Conservation (phyloP, 2,113 vertebrate genomes). For the Salvelinus fontinalis region DNA sequence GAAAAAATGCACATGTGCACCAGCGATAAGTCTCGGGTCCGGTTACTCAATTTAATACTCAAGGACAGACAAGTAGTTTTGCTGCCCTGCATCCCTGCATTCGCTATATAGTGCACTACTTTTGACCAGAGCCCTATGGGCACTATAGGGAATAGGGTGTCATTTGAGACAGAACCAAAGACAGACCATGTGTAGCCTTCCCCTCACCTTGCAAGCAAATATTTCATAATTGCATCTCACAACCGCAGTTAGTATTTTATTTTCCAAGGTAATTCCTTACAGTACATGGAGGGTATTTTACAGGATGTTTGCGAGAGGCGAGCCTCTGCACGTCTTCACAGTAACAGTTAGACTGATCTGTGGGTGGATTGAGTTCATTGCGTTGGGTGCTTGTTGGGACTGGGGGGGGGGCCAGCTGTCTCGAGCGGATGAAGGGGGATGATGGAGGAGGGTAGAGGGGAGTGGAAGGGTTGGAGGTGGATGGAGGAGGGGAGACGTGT, state of each 20-base stretch:
- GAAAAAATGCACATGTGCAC: background rate
- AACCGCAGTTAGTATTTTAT: background rate
- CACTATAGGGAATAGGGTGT: too few species aligned
- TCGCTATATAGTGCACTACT: too few species aligned
- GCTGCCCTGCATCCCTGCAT: background rate
- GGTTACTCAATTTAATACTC: slow-evolving; percentile 4
- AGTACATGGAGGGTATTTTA: background rate
- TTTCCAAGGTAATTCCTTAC: background rate
- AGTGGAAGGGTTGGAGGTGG: background rate
- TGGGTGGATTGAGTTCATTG: background rate
- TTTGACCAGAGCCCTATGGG: too few species aligned
- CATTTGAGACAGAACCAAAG: too few species aligned
- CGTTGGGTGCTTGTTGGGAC: background rate
- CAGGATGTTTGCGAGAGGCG: background rate
- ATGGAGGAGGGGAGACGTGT: background rate
- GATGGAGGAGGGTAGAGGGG: background rate
- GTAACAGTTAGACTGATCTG: background rate
- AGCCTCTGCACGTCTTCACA: background rate
- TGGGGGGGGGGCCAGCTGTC: background rate
- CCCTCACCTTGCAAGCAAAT: too few species aligned
- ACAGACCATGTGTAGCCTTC: too few species aligned
- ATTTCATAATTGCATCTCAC: background rate
- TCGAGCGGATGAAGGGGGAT: background rate
- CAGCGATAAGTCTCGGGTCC: background rate
- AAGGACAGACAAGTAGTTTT: slow-evolving; percentile 15